phyloP scores from a whole-genome alignment of 2,797 vertebrate species.

The Mergus octosetaceus region DNA sequence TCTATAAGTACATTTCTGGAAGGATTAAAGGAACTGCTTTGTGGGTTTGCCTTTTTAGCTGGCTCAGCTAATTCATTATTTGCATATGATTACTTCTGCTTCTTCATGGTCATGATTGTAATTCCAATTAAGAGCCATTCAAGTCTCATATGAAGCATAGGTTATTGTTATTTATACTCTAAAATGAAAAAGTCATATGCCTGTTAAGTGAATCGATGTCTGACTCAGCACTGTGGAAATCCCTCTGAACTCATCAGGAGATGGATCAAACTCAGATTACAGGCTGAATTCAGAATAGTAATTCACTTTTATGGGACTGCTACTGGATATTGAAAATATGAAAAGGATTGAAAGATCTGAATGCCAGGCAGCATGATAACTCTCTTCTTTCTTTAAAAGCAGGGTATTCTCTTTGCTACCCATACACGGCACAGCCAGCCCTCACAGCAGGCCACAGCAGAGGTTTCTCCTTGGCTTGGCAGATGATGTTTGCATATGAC shows the following conservation, averaged over 20 bases:
- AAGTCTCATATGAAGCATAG: not conserved
- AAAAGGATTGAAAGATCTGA: not conserved
- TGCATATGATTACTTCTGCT: not conserved
- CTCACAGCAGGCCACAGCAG: slow-evolving; percentile 83
- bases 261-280: not conserved
- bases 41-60: not conserved
- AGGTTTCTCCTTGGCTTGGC: slow-evolving; percentile 85
- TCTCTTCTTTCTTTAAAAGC: not conserved
- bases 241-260: not conserved
- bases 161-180: not conserved
- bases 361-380: not conserved
- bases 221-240: not conserved
- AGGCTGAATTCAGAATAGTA: not conserved
- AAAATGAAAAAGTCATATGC: not conserved
- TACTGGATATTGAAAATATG: not conserved
- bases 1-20: not conserved
- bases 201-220: not conserved
- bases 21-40: not conserved
- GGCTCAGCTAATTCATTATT: not conserved
- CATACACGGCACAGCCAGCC: slow-evolving; percentile 75
- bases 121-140: not conserved
- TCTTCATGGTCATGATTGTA: not conserved
- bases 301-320: not conserved
- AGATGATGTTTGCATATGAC: slow-evolving; percentile 82
- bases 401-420: not conserved